Base-by-base conservation (phyloP, 2,888 invertebrate genomes). In the Euclidia mi region DNA sequence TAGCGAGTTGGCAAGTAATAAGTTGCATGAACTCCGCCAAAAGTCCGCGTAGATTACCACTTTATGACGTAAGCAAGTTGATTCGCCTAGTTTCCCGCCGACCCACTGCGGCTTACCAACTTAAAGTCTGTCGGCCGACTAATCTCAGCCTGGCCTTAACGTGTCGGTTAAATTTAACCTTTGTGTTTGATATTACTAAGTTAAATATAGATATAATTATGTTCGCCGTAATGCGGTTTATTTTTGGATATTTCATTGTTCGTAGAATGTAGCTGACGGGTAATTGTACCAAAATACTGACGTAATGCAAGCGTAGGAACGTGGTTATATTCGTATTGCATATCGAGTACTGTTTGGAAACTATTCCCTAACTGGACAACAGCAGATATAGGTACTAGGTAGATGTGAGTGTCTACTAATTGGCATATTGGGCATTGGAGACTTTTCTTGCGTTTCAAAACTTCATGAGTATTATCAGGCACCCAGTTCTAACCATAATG, bases 161-260 rank as follows among this genome's bases (percentile, higher is more conserved):
- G 61, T 44, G 59, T 60, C 46, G 45, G 73, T 71, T 65, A 71
- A 79, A 74, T 73, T 68, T 76, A 65, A 78, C 71, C 62, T 76
- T 70, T 62, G 40, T 52, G 49, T 55, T 58, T 49, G 31, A 66
- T 58, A 59, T 60, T 34, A 37, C 51, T 34, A 38, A 31, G 34
- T 17, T 44, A 51, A 49, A 44, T 46, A 34, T 52, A 56, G 56
- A 57, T 56, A 35, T 45, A 42, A 55, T 47, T 66, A 34, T 32
- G 38, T 14, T 14, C 34, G 14, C 14, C 14, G 34, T 34, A 7
- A 9, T 34, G 4, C 9, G 18, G 18, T 11, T 66, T 56, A 53
- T 51, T 71, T 50, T 53, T 51, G 40, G 9, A 20, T 38, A 34
- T 46, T 7, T 40, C n/a, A 0, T 18, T 0, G 29, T 31, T 47